These are phyloP conservation scores for Harpagifer antarcticus DNA, from an alignment of 2,797 vertebrate species.

Conservation along the genomic window DNA sequence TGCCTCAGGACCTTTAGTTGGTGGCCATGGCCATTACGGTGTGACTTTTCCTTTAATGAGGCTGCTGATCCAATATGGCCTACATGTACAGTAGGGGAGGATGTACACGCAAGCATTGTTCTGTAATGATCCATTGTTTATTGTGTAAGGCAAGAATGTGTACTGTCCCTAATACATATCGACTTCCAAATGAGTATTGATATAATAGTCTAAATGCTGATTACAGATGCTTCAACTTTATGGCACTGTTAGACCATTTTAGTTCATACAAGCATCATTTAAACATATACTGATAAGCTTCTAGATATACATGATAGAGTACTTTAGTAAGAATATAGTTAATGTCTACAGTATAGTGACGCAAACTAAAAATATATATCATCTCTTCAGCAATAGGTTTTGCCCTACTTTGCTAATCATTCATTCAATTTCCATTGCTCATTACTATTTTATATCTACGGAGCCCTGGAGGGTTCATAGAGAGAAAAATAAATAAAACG, in stretches of 20 bases:
- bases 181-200: neutral
- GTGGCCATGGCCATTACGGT: constrained; percentile 1
- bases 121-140: neutral
- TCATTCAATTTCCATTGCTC: constrained; percentile 8
- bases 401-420: neutral
- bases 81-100: too few species aligned
- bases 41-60: neutral
- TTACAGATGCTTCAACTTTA: neutral
- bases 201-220: neutral
- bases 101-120: neutral
- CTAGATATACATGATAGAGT: neutral
- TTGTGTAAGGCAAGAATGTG: neutral
- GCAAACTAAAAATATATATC: neutral
- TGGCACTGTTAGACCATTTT: neutral
- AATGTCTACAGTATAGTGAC: constrained; percentile 10
- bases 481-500: too few species aligned
- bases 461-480: too few species aligned
- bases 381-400: neutral
- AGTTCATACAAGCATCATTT: neutral
- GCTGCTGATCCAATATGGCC: neutral
- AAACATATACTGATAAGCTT: too few species aligned
- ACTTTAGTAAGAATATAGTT: neutral
- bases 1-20: neutral
- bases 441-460: neutral
- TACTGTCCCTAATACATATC: neutral